Percentiles rank a stretch among this genome's conserved stretches.
Evolutionary conservation across 2,888 invertebrate genomes (phyloP).

Genomic region (Exocentrus adspersus): DNA sequence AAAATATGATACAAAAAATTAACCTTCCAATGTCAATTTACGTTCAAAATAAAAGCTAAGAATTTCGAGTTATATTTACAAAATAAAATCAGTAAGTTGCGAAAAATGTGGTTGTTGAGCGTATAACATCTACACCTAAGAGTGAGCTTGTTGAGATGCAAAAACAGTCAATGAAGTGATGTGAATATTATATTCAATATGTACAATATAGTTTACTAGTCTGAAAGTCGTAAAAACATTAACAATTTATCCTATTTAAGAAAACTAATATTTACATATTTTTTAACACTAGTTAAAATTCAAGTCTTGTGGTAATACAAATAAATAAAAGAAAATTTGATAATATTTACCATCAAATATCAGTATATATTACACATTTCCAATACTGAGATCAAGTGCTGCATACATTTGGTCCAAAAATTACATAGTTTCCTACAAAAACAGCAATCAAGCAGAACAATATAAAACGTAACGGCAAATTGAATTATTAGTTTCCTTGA

Average conservation of each 20-base stretch:
- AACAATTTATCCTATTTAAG: constrained; percentile 40
- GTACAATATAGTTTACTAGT: constrained; percentile 39
- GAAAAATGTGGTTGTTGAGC: constrained; percentile 14
- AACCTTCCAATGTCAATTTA: constrained; percentile 15
- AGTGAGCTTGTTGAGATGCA: constrained; percentile 5
- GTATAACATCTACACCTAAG: background rate
- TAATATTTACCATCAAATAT: constrained; percentile 31
- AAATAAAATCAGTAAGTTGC: background rate
- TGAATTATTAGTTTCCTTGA: too few relatives aligned
- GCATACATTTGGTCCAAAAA: constrained; percentile 45
- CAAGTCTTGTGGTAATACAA: constrained; percentile 45
- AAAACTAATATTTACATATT: constrained; percentile 42
- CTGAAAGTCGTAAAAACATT: constrained; percentile 42
- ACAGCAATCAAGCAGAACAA: constrained; percentile 21
- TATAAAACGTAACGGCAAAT: background rate
- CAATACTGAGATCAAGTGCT: constrained; percentile 36
- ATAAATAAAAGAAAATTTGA: constrained; percentile 44
- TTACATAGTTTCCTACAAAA: constrained; percentile 34
- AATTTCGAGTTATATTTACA: too few relatives aligned
- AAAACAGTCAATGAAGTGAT: constrained; percentile 24
- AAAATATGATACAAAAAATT: constrained; percentile 21
- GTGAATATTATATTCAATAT: constrained; percentile 36
- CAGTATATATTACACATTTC: constrained; percentile 24
- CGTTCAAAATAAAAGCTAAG: too few relatives aligned
- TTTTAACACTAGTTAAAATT: constrained; percentile 38